phyloP scores from a whole-genome alignment of 2,888 invertebrate species.

The Latrodectus elegans region DNA sequence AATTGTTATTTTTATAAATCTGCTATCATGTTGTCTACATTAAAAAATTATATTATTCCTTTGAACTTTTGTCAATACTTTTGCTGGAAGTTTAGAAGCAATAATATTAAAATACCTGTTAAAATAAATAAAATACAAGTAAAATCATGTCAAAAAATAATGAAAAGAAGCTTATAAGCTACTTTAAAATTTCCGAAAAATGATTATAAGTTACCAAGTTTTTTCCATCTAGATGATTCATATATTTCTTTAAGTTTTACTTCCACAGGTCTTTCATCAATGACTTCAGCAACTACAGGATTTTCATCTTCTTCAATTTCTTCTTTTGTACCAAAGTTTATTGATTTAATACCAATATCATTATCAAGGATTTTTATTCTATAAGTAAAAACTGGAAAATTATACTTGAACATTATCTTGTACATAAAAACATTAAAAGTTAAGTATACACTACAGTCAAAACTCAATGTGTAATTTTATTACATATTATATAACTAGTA shows the following conservation, averaged over 20 bases:
- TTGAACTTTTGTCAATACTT: no score
- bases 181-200: neutral
- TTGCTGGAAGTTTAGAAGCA: no score
- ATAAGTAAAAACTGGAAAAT: constrained; percentile 13
- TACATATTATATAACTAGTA: neutral
- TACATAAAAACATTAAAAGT: neutral
- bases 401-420: neutral
- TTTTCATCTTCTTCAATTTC: constrained; percentile 88
- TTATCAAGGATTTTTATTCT: constrained; percentile 69
- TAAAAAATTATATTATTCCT: no score
- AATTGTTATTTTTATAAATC: no score
- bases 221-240: constrained; percentile 67
- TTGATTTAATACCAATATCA: constrained; percentile 68
- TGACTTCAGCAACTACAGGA: constrained; percentile 90
- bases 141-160: neutral
- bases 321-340: constrained; percentile 79
- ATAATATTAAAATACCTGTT: neutral
- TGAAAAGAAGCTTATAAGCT: neutral
- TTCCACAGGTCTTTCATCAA: constrained; percentile 87
- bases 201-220: constrained; percentile 20
- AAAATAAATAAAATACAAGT: neutral
- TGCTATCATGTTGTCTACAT: no score
- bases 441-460: neutral
- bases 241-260: constrained; percentile 75
- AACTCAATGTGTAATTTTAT: neutral